Base-by-base conservation (phyloP, 2,797 vertebrate species). In the Myoxocephalus aenaeus region DNA sequence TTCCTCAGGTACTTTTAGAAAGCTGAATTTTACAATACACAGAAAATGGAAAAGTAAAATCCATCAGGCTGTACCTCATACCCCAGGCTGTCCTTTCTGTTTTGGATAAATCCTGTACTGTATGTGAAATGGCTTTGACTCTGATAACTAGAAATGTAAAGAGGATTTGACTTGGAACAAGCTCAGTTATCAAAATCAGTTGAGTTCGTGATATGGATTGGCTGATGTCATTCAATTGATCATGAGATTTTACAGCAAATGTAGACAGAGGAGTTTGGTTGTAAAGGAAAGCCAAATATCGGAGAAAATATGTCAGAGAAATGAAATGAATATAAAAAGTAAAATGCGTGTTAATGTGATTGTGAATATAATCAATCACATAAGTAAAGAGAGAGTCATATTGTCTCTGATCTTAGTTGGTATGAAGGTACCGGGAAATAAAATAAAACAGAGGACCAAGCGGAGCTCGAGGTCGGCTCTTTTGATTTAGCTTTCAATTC, bases 381-480 rank as follows among this genome's bases (percentile, higher is more conserved):
- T 63, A 70, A 66, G 58, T 50, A 11, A 54, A 78, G 64, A 57
- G n/a, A 1, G 27, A 38, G 17, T 11, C 3, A 5, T 44, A 57
- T 65, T 56, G 38, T 76, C n/a, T 67, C 18, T 42, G 32, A 40
- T 42, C 51, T n/a, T 61, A 40, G 25, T 15, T 70, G 42, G 12
- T 14, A 1, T 20, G 4, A 67, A 61, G 22, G 6, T 38, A 14
- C 7, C 10, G 7, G 34, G 9, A 38, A 36, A 20, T 3, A 62
- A 42, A 67, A 50, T 7, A 58, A 68, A 68, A 71, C 44, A 36
- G 2, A 62, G 25, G 36, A 36, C 22, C 1, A 38, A 34, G 25
- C 10, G 9, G 36, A 25, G 71, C 34, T 80, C 51, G 6, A 87
- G 86, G 89, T 82, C 48, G 80, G 15, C 59, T 72, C 20, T n/a